Percentiles rank a stretch among this genome's conserved stretches.
phyloP scores from a whole-genome alignment of 30 jellyfish, hydroid and myxozoan genomes.

The Phacellophora camtschatica region DNA sequence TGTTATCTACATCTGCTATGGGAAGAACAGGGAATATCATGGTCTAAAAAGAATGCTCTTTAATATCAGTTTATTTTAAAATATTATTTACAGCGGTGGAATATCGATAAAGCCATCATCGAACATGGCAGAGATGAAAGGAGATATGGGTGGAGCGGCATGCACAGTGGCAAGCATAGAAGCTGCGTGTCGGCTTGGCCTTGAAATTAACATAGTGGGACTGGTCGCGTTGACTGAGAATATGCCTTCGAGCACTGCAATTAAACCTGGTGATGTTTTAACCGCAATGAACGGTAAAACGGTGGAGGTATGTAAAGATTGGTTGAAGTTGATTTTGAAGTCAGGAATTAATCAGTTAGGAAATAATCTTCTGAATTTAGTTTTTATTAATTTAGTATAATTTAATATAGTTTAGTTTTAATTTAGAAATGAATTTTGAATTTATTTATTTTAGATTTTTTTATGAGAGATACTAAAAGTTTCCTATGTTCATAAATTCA shows the following conservation, averaged over 20 bases:
- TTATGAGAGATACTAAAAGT: too few species aligned
- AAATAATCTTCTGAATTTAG: too few species aligned
- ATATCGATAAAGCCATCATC: slow-evolving; percentile 92
- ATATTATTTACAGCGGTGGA: slow-evolving; percentile 81
- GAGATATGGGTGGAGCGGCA: slow-evolving; percentile 99
- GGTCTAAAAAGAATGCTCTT: neutral
- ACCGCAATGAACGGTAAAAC: slow-evolving; percentile 98
- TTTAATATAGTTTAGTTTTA: too few species aligned
- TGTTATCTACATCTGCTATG: neutral
- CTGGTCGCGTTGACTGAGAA: slow-evolving; percentile 95
- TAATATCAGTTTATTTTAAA: neutral
- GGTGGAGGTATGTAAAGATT: slow-evolving; percentile 71
- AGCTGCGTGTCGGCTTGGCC: slow-evolving; percentile 74
- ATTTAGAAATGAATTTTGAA: too few species aligned
- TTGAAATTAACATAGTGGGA: slow-evolving; percentile 83
- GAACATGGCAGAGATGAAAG: slow-evolving; percentile 96
- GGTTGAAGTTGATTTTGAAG: too few species aligned
- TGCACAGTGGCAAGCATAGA: slow-evolving; percentile 90
- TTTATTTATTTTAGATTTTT: too few species aligned
- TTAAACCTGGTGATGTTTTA: slow-evolving; percentile 98
- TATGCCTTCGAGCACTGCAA: slow-evolving; percentile 98
- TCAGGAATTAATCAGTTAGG: too few species aligned
- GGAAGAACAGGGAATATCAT: neutral
- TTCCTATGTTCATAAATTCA: too few species aligned
- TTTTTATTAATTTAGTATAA: too few species aligned